Conservation (phyloP, 2,888 invertebrate genomes). For the Rosalia funebris region DNA sequence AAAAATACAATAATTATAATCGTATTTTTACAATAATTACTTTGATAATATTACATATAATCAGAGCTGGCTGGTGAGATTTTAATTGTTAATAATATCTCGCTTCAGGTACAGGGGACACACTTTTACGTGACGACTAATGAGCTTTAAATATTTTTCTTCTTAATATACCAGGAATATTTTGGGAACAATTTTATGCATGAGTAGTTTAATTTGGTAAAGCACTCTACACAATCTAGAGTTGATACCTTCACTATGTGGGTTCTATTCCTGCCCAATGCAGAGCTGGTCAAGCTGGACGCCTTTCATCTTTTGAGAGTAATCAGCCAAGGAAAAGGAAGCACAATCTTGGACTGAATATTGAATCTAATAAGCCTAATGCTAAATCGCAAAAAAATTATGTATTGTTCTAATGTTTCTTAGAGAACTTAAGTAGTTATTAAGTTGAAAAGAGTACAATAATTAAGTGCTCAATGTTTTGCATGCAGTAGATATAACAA, state of each 20-base stretch:
- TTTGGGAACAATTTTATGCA: background rate
- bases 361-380: background rate
- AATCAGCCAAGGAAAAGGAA: background rate
- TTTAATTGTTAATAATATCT: background rate
- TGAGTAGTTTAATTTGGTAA: background rate
- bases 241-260: background rate
- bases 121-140: background rate
- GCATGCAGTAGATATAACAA: background rate
- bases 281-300: background rate
- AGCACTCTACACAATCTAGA: background rate
- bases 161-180: background rate
- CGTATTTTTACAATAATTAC: background rate
- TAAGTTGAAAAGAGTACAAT: background rate
- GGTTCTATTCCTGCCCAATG: background rate
- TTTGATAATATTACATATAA: background rate
- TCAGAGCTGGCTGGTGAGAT: background rate
- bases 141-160: background rate
- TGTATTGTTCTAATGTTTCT: constrained; percentile 1
- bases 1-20: background rate
- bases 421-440: constrained; percentile 2
- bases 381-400: background rate
- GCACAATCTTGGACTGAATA: background rate
- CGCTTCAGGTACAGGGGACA: background rate
- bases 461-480: background rate
- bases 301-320: background rate